A percentile compares a stretch with the other conserved stretches of the same genome.
Conservation (phyloP, 2,888 invertebrate species). For the Coelinius sp. region DNA sequence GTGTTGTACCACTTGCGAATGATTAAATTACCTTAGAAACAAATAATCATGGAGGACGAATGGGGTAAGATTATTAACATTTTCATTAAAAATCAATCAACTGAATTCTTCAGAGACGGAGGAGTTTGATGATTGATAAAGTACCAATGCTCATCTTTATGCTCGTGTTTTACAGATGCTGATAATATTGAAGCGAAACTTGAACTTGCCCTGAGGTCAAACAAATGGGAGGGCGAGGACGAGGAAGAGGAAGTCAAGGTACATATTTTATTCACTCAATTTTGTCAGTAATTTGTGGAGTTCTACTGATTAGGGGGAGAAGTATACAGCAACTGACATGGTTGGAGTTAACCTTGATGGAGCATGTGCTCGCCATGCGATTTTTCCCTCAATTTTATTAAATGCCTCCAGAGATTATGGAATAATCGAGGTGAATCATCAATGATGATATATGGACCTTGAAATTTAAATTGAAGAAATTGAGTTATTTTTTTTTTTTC, state of each 20-base stretch:
- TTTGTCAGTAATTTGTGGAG: background rate
- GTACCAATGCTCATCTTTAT: slow-evolving; percentile 17
- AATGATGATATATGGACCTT: background rate
- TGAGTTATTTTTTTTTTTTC: slow-evolving; percentile 4
- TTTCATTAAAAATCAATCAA: slow-evolving; percentile 5
- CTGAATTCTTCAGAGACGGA: background rate
- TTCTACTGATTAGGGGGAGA: background rate
- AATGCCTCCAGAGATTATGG: background rate
- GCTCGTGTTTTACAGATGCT: slow-evolving; percentile 74
- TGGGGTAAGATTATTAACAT: slow-evolving; percentile 76
- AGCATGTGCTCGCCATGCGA: slow-evolving; percentile 54
- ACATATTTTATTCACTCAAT: slow-evolving; percentile 48
- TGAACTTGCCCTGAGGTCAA: slow-evolving; percentile 75
- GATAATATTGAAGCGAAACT: slow-evolving; percentile 81
- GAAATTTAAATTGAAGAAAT: slow-evolving; percentile 1
- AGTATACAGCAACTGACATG: background rate
- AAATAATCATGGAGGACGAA: slow-evolving; percentile 77
- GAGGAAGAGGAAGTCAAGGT: slow-evolving; percentile 91
- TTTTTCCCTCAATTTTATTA: background rate
- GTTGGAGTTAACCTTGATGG: slow-evolving; percentile 53
- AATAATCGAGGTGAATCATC: background rate
- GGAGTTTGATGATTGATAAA: background rate
- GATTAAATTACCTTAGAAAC: background rate
- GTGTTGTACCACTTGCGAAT: slow-evolving; percentile 5
- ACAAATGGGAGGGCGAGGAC: slow-evolving; percentile 92